phyloP scores from a whole-genome alignment of 1,140 invertebrate species.

The Helicoverpa armigera region DNA sequence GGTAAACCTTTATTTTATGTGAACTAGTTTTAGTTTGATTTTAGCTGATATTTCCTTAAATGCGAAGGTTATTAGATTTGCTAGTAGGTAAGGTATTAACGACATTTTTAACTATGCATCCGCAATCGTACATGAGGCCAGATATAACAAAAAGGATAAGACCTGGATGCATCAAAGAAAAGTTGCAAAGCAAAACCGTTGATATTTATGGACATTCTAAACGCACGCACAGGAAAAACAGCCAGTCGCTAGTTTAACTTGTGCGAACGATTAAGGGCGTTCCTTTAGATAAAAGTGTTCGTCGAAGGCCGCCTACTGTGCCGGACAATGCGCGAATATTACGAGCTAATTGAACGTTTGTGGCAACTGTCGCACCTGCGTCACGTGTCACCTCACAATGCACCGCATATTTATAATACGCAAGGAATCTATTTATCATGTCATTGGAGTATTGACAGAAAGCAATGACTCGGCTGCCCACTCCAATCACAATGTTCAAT shows the following conservation, averaged over 20 bases:
- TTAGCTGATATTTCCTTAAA: too few species aligned
- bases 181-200: neutral
- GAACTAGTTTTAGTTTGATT: too few species aligned
- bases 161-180: neutral
- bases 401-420: neutral
- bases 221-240: constrained; percentile 26
- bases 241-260: constrained; percentile 31
- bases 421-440: constrained; percentile 17
- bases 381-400: constrained; percentile 23
- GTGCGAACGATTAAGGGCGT: constrained; percentile 50
- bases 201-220: constrained; percentile 31
- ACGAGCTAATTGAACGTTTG: constrained; percentile 39
- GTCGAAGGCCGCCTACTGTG: constrained; percentile 54
- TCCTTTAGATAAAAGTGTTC: constrained; percentile 54
- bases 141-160: neutral
- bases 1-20: too few species aligned
- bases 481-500: neutral
- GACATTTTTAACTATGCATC: too few species aligned
- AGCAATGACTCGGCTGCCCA: neutral
- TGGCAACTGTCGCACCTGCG: constrained; percentile 45
- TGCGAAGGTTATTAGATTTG: too few species aligned
- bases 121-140: neutral
- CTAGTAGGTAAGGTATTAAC: too few species aligned
- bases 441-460: constrained; percentile 21
- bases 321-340: constrained; percentile 49